These are phyloP conservation scores for Eulemur rubriventer DNA, from an alignment of 2,797 vertebrate genomes.

Conservation along the genomic window DNA sequence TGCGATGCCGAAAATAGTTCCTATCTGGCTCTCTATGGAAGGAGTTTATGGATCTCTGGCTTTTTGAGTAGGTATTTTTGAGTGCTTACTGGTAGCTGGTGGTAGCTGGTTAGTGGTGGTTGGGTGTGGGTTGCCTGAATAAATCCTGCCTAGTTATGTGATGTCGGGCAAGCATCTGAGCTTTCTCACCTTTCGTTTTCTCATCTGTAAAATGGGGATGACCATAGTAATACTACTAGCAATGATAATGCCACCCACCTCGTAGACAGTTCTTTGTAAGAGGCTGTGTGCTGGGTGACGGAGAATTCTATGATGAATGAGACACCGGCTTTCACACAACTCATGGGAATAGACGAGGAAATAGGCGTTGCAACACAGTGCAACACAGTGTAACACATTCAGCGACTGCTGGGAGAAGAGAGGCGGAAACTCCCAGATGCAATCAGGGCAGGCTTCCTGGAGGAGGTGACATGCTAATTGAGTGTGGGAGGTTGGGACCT, in stretches of 20 bases:
- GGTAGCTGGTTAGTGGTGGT: neutral
- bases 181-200: neutral
- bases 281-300: neutral
- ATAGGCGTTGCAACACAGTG: neutral
- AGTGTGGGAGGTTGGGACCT: neutral
- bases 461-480: neutral
- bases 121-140: neutral
- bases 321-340: neutral
- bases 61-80: too few relatives aligned
- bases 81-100: neutral
- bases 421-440: neutral
- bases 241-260: neutral
- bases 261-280: neutral
- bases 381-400: neutral
- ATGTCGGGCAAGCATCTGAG: neutral
- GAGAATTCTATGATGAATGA: neutral
- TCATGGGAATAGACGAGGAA: neutral
- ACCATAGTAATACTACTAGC: accelerated
- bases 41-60: neutral
- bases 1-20: neutral
- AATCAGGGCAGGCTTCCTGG: neutral
- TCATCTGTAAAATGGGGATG: neutral
- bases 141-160: neutral
- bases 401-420: neutral
- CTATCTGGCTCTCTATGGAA: neutral